Evolutionary conservation across 2,797 vertebrate species (phyloP), one percentile per base, ranked within the genome.

Genomic region (Eleutherodactylus coqui): DNA sequence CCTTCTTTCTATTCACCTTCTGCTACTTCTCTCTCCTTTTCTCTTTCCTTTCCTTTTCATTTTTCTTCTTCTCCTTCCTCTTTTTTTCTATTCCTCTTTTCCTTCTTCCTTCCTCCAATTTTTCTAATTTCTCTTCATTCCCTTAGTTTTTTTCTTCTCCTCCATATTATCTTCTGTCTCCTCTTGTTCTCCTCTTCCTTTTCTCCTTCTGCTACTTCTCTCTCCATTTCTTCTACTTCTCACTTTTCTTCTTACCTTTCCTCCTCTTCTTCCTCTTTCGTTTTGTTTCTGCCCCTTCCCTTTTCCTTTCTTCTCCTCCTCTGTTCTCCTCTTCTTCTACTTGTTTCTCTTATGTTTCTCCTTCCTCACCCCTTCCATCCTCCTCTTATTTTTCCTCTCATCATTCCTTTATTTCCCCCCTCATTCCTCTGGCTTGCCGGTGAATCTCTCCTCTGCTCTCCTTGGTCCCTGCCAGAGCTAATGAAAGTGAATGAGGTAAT

Each of bases 401-500:
- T 27, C 17, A 17, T 70, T 24, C 36, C 49, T 78, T 6, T 47
- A 2, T 14, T n/a, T 55, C 11, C 34, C 17, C 29, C 16, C 87
- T 0, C 0, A 69, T 51, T 0, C 0, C 64, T 1, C 73, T 36
- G 13, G 7, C 24, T 60, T 55, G 51, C 7, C n/a, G 9, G 19
- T 24, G 2, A 7, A 4, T 49, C 45, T 85, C 51, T 49, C 75
- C 38, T 29, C 29, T 78, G 60, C 36, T 82, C 60, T 87, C 85
- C 14, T 29, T 0, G 0, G 27, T 0, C 0, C 84, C 89, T 84
- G 88, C 87, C 88, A 27, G n/a, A 78, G 0, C 79, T 91, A 88
- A 90, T 0, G 14, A 90, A 90, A 85, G 89, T 89, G 87, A 88
- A 91, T 82, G 84, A 88, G 89, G 87, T 0, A 19, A 89, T 91